These are phyloP conservation scores for Trichosurus vulpecula DNA, from an alignment of 2,797 vertebrate species.

Conservation along the genomic window DNA sequence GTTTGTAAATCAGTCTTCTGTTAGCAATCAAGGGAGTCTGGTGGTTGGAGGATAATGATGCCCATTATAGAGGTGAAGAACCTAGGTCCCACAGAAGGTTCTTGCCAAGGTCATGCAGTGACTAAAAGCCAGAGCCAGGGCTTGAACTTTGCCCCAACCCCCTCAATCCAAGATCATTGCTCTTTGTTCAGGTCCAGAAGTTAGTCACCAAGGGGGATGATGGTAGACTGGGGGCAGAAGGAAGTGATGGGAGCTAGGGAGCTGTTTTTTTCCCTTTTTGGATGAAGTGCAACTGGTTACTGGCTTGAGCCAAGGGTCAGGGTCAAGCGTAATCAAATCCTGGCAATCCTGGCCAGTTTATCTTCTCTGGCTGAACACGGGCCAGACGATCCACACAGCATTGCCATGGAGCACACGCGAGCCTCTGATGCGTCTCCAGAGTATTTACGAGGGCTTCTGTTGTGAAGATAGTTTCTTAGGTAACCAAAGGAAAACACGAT, in stretches of 20 bases:
- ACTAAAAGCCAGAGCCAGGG: not conserved
- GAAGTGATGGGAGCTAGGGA: constrained; percentile 48
- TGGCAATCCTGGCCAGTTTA: constrained; percentile 86
- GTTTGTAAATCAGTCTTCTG: not conserved
- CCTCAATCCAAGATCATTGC: not conserved
- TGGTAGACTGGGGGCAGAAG: not conserved
- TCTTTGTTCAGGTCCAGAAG: constrained; percentile 65
- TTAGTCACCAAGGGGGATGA: constrained; percentile 59
- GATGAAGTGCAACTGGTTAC: constrained; percentile 87
- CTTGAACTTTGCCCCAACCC: not conserved
- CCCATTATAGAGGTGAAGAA: not conserved
- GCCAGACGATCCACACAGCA: constrained; percentile 87
- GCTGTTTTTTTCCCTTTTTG: constrained; percentile 75
- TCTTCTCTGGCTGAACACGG: constrained; percentile 85
- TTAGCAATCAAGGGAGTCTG: not conserved
- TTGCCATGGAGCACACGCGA: constrained; percentile 81
- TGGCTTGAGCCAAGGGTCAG: constrained; percentile 86
- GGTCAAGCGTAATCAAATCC: constrained; percentile 89
- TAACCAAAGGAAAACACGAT: constrained; percentile 88
- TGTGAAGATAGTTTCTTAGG: constrained; percentile 93
- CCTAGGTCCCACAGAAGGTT: not conserved
- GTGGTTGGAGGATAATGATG: not conserved
- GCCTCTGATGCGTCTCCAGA: constrained; percentile 88
- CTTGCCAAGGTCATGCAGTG: not conserved
- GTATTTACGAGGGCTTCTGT: constrained; percentile 92